phyloP scores from a whole-genome alignment of 2,797 vertebrate species.

The Propithecus perrieri region DNA sequence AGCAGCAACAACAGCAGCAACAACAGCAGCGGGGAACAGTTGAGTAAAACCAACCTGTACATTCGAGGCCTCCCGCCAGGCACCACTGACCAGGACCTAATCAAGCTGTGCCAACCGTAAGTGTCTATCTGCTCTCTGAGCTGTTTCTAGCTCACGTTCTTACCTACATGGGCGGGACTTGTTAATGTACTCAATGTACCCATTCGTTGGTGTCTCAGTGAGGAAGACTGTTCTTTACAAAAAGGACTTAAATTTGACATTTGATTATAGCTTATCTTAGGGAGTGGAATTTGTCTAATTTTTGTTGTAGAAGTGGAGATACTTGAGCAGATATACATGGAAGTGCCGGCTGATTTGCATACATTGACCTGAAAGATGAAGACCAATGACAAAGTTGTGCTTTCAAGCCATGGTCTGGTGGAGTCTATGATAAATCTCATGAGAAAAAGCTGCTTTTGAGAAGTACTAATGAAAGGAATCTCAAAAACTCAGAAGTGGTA shows the following conservation, averaged over 20 bases:
- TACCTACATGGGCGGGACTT: not conserved
- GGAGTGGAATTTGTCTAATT: not conserved
- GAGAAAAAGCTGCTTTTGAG: not conserved
- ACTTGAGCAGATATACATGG: not conserved
- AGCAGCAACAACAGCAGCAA: constrained; percentile 96
- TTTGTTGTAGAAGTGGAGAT: not conserved
- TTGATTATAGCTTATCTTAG: not conserved
- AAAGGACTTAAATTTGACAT: not conserved
- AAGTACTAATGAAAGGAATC: not conserved
- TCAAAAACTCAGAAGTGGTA: not conserved
- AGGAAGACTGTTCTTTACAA: constrained; percentile 35
- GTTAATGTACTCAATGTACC: not conserved
- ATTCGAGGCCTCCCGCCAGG: constrained; percentile 97
- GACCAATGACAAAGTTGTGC: no score
- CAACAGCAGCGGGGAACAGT: constrained; percentile 95
- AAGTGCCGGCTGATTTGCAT: not conserved
- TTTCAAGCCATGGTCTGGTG: not conserved
- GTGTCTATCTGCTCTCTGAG: constrained; percentile 73
- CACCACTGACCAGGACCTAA: constrained; percentile 99
- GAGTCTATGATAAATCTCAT: not conserved
- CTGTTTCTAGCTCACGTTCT: not conserved
- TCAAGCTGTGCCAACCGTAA: constrained; percentile 99
- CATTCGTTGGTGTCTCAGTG: constrained; percentile 36
- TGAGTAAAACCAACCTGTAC: constrained; percentile 99
- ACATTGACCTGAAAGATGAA: not conserved